Base-by-base conservation (phyloP, 2,113 vertebrate species). In the Casuarius casuarius region DNA sequence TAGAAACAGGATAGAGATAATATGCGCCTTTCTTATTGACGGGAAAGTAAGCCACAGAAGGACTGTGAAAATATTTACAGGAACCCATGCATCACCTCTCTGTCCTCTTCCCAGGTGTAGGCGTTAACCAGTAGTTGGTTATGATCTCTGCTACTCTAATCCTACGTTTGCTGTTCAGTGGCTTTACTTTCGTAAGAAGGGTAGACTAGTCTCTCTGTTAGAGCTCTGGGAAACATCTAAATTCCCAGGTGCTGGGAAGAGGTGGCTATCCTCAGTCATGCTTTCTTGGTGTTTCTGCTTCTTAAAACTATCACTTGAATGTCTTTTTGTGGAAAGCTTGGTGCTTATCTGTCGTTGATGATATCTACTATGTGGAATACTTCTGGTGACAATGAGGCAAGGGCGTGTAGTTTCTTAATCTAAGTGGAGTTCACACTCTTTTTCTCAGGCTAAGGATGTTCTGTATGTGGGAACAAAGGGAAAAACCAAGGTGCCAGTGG, bases 81-180 rank as follows among this genome's bases (percentile, higher is more conserved):
- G n/a, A 66, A 2, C 6, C 25, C 3, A 0, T 28, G 4, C 8
- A 23, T 38, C 38, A 38, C 4, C 8, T 51, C 29, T 35, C 5
- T 59, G 9, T 58, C 20, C 85, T 15, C 65, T 87, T 82, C 31
- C 14, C 0, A 1, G 13, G 68, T 87, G 29, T 48, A 25, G 0
- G 0, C 18, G 11, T 66, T 49, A 70, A 63, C 22, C 18, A 35
- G 6, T 15, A 22, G 7, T n/a, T 58, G 29, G 35, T 62, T 84
- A 3, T 0, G 2, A 5, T 35, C 58, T 73, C 75, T 83, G n/a
- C 26, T 68, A 3, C 25, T 91, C 5, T 62, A 22, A 59, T 23
- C 66, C 7, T 6, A 5, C 46, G 6, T 38, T 58, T 87, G 31
- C 48, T 71, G 19, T 3, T 71, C 2, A 0, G 4, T 51, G 21